Conservation (phyloP, 2,888 invertebrate species). For the Physocephala rufipes region DNA sequence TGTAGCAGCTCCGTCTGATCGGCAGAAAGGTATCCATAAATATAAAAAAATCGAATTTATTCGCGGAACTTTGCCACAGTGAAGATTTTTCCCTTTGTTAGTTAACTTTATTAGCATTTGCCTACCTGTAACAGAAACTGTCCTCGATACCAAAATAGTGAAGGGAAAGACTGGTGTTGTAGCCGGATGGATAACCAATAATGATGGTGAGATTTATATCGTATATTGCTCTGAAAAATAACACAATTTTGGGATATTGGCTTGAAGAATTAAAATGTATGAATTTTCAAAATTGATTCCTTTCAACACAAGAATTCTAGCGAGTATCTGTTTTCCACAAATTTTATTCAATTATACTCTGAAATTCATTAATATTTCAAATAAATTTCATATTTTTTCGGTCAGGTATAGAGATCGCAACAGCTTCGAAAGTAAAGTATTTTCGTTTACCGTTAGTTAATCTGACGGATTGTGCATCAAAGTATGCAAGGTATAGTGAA, state of each 20-base stretch:
- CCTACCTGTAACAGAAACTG: conserved; percentile 63
- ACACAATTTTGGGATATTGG: not conserved
- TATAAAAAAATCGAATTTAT: too few species aligned
- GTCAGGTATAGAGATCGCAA: conserved; percentile 27
- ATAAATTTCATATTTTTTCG: not conserved
- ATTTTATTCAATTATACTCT: not conserved
- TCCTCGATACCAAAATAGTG: conserved; percentile 58
- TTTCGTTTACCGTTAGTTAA: conserved; percentile 66
- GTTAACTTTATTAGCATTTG: conserved; percentile 67
- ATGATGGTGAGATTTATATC: conserved; percentile 65
- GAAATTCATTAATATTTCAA: not conserved
- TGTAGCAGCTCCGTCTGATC: conserved; percentile 57
- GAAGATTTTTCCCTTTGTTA: conserved; percentile 40
- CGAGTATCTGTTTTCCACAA: not conserved
- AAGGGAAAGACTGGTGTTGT: conserved; percentile 70
- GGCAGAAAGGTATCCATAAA: conserved; percentile 44
- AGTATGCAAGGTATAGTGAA: conserved; percentile 63
- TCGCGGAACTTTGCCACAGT: not conserved
- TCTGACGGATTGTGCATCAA: conserved; percentile 61
- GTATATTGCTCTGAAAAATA: not conserved
- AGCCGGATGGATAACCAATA: conserved; percentile 80
- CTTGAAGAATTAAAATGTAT: not conserved
- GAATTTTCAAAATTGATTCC: not conserved
- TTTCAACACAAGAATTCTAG: not conserved
- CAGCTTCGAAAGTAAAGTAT: conserved; percentile 61